Base-by-base conservation (phyloP, 2,888 invertebrate species). In the Ceramica pisi region DNA sequence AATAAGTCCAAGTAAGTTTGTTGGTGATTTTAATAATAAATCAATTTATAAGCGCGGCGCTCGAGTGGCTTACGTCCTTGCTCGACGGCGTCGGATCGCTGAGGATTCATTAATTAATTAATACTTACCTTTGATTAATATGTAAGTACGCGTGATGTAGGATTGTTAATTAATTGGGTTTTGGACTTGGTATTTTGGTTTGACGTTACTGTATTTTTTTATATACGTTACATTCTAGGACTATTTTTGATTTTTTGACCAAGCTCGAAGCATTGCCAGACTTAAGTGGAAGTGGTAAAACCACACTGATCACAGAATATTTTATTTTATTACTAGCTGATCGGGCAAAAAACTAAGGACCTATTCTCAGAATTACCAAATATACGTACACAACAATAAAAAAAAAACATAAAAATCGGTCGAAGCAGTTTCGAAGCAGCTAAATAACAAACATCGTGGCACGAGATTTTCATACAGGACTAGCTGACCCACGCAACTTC, bases 1-100 rank as follows among this genome's bases (percentile, higher is more conserved):
- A 71, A 80, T 82, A 79, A 80, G 71, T 50, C 61, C 31, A 72
- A 55, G 67, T 72, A 73, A 84, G 64, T 83, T 81, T 82, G 75
- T 73, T 74, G 71, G 68, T 74, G 67, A 86, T 88, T 88, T 87
- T 75, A 88, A 87, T 88, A 88, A 88, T 88, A 86, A 85, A 86
- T 86, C 88, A 88, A 88, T 88, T 86, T 84, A 80, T 87, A 88
- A 83, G 85, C 89, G 81, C 50, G 65, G 69, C 81, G 77, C 72
- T 75, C 56, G 62, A 44, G 78, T 66, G 83, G 50, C 12, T 65
- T 48, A 50, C 44, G 71, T 67, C 50, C 46, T 57, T 19, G 35
- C 16, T 63, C 69, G 60, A 53, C 16, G 23, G 61, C 69, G 60
- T 55, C 19, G 23, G 61, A 73, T 70, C 60, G 51, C 72, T 21